Conservation (phyloP, 1,140 invertebrate genomes). For the Holotrichia oblita region DNA sequence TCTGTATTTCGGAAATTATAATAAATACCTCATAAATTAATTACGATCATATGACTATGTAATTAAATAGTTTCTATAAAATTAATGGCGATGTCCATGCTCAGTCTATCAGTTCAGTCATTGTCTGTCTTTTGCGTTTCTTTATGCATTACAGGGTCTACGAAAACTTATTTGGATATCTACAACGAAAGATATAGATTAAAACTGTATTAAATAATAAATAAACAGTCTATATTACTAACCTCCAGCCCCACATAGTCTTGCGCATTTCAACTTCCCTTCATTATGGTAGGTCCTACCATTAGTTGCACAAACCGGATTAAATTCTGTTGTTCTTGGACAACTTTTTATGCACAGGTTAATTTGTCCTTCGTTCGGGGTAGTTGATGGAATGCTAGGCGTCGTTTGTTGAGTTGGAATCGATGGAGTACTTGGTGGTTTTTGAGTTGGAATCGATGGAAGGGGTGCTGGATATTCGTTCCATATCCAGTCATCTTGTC, state of each 20-base stretch:
- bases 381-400: neutral
- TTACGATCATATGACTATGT: too few relatives aligned
- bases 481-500: constrained; percentile 7
- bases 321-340: constrained; percentile 67
- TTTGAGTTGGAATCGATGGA: too few relatives aligned
- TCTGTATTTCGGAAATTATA: too few relatives aligned
- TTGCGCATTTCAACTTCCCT: constrained; percentile 68
- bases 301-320: constrained; percentile 76
- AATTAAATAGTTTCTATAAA: too few relatives aligned
- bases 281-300: constrained; percentile 69
- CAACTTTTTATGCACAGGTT: constrained; percentile 30
- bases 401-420: neutral
- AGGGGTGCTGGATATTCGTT: neutral
- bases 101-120: too few relatives aligned
- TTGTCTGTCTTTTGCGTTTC: too few relatives aligned
- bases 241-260: constrained; percentile 63
- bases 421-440: neutral
- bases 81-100: too few relatives aligned
- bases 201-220: neutral
- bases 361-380: neutral
- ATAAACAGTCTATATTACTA: neutral
- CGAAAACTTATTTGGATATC: neutral
- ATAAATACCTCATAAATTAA: too few relatives aligned
- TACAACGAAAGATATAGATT: neutral
- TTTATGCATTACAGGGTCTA: too few relatives aligned